phyloP scores from a whole-genome alignment of 1,140 invertebrate genomes.

The Drosophila bipectinata region DNA sequence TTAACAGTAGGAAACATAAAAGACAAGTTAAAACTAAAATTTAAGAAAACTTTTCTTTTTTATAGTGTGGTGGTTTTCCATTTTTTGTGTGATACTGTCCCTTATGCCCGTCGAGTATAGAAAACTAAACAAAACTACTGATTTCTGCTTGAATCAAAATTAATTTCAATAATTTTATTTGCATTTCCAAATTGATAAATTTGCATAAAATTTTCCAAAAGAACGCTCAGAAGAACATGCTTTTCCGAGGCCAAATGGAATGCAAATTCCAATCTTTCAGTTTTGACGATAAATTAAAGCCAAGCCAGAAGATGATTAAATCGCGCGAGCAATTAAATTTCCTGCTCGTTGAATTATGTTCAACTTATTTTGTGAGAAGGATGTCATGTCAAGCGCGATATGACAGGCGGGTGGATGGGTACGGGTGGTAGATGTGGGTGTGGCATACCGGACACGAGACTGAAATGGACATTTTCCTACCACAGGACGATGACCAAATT shows the following conservation, averaged over 20 bases:
- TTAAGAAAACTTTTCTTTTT: no score
- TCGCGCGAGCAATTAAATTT: conserved; percentile 43
- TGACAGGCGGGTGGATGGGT: conserved; percentile 7
- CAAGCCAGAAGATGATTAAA: conserved; percentile 5
- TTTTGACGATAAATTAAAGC: conserved; percentile 19
- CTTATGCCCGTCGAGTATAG: conserved; percentile 1
- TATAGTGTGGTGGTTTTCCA: no score
- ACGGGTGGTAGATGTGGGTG: background rate
- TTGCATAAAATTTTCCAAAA: conserved; percentile 35
- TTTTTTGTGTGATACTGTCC: background rate
- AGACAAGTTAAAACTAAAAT: no score
- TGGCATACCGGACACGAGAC: conserved; percentile 30
- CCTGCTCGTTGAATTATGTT: conserved; percentile 54
- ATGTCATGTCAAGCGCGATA: conserved; percentile 54
- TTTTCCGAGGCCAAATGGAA: background rate
- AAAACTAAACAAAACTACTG: conserved; percentile 38
- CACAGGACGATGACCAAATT: conserved; percentile 34
- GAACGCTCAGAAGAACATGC: conserved; percentile 11
- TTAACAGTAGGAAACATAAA: no score
- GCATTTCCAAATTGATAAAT: conserved; percentile 14
- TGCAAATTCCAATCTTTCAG: conserved; percentile 7
- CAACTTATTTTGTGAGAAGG: conserved; percentile 55
- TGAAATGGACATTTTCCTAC: conserved; percentile 51
- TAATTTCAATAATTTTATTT: conserved; percentile 35
- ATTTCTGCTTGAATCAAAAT: conserved; percentile 26